phyloP scores from a whole-genome alignment of 2,113 vertebrate species.

The Cichladusa arquata region DNA sequence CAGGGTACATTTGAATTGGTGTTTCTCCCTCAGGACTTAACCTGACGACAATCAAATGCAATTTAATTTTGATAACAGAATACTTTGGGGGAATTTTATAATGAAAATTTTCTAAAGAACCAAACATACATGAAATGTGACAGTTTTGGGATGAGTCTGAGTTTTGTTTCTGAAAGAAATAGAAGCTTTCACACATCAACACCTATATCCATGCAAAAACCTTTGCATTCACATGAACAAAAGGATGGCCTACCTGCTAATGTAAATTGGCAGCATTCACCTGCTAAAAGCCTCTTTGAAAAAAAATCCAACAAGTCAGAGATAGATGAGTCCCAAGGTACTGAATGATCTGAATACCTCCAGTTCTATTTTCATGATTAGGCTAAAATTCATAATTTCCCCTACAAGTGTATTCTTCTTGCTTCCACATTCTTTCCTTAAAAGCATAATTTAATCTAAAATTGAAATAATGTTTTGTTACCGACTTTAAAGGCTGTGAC shows the following conservation, averaged over 20 bases:
- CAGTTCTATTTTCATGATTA: background rate
- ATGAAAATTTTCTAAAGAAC: constrained; percentile 1
- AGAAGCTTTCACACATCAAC: background rate
- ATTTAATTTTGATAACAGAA: constrained; percentile 55
- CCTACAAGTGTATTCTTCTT: background rate
- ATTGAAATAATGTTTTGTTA: background rate
- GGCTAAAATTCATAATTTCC: background rate
- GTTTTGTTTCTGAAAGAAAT: background rate
- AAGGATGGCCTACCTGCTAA: background rate
- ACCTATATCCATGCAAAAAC: background rate
- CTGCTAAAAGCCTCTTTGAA: background rate
- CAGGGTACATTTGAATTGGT: background rate
- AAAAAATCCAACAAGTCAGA: background rate
- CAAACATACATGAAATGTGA: background rate
- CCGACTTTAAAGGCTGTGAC: background rate
- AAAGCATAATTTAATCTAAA: background rate
- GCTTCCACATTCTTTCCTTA: background rate
- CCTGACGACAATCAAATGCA: constrained; percentile 33
- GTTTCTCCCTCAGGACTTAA: constrained; percentile 46
- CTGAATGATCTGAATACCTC: background rate
- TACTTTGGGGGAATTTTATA: background rate
- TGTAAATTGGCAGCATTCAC: background rate
- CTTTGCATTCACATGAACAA: background rate
- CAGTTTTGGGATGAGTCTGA: background rate
- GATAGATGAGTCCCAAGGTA: background rate